phyloP scores from a whole-genome alignment of 2,888 invertebrate genomes.

The Acanthosoma haemorrhoidale region DNA sequence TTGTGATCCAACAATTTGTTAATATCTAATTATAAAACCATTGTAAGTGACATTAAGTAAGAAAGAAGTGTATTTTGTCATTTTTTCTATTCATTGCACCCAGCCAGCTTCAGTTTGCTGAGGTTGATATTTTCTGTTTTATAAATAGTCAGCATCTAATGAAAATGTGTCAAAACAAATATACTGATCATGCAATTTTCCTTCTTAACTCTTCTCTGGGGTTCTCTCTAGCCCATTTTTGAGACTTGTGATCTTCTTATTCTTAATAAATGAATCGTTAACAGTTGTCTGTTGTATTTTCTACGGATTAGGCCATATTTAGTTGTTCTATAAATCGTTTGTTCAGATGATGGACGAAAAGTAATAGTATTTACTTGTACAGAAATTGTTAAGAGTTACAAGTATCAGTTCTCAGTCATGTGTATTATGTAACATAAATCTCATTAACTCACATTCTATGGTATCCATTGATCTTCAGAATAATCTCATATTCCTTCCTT shows the following conservation, averaged over 20 bases:
- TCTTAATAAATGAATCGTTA: too few species aligned
- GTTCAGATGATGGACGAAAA: too few species aligned
- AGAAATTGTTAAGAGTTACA: too few species aligned
- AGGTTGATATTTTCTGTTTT: neutral
- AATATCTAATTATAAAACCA: neutral
- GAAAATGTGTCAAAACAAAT: slow-evolving; percentile 3
- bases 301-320: too few species aligned
- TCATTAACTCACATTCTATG: neutral
- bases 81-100: neutral
- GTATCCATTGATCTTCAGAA: slow-evolving; percentile 2
- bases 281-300: too few species aligned
- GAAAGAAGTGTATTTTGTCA: neutral
- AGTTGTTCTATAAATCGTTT: too few species aligned
- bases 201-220: neutral
- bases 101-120: neutral
- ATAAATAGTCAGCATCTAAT: neutral
- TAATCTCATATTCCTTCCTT: neutral
- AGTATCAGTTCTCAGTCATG: neutral
- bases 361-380: too few species aligned
- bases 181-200: neutral
- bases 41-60: neutral
- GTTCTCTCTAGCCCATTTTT: neutral
- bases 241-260: too few species aligned
- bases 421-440: neutral
- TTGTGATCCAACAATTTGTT: neutral